phyloP scores from a whole-genome alignment of 2,797 vertebrate species.

The Oceanodroma leucorhoa region DNA sequence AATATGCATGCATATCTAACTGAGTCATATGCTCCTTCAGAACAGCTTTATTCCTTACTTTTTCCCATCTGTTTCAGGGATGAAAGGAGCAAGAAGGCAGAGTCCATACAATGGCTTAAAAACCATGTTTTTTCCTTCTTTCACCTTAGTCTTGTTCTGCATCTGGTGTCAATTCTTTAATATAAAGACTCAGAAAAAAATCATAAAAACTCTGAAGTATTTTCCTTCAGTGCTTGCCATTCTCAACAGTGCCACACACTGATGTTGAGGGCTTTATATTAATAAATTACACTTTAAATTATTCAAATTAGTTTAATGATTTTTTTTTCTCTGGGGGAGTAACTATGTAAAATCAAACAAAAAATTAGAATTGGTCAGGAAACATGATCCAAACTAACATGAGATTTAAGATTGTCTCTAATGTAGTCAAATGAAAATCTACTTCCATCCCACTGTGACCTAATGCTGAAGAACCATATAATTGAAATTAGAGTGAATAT shows the following conservation, averaged over 20 bases:
- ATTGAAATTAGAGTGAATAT: conserved; percentile 6
- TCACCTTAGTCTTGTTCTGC: neutral
- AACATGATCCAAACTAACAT: neutral
- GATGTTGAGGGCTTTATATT: neutral
- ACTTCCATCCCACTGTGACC: conserved; percentile 1
- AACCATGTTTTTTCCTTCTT: neutral
- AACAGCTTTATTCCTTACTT: conserved; percentile 28
- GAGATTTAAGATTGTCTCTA: conserved; percentile 21
- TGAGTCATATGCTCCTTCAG: neutral
- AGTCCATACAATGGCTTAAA: neutral
- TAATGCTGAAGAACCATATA: neutral
- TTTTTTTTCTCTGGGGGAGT: neutral
- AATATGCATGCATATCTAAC: neutral
- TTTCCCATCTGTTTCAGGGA: neutral
- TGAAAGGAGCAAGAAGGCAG: neutral
- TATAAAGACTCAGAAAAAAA: neutral
- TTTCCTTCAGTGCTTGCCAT: neutral
- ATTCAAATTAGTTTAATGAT: neutral
- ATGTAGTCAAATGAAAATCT: conserved; percentile 20
- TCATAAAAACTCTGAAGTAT: neutral
- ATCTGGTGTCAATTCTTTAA: neutral
- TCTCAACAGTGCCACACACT: neutral
- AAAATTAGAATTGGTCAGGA: neutral
- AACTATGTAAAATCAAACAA: neutral
- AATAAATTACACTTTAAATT: conserved; percentile 22